A percentile compares a stretch with the other conserved stretches of the same genome.
phyloP scores from a whole-genome alignment of 1,140 invertebrate genomes.

The Melanaphis sacchari region DNA sequence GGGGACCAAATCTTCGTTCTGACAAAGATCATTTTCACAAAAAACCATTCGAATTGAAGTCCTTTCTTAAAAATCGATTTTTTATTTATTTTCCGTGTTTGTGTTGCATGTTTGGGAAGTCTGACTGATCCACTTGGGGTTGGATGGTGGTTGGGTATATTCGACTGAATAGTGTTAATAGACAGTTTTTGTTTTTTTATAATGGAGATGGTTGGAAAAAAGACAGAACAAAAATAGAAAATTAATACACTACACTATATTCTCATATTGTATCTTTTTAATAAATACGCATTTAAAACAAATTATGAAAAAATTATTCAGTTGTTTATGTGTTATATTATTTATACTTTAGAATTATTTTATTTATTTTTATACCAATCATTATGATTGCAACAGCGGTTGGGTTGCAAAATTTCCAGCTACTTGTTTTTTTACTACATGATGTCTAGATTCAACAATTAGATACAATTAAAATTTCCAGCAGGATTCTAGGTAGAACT shows the following conservation, averaged over 20 bases:
- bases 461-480: neutral
- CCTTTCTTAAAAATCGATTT: neutral
- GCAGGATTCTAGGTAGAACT: rapidly evolving
- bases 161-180: neutral
- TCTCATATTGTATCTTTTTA: neutral
- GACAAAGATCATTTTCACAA: neutral
- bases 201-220: neutral
- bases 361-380: neutral
- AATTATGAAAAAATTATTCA: neutral
- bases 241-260: neutral
- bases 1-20: neutral
- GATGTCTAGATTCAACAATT: neutral
- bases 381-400: neutral
- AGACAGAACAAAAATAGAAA: neutral
- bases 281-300: neutral
- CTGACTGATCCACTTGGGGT: neutral
- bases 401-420: no score
- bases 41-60: neutral
- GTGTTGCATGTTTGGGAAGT: neutral
- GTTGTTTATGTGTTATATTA: neutral
- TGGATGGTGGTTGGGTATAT: neutral
- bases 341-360: neutral
- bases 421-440: neutral
- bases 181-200: neutral
- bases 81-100: neutral